Percentiles rank a stretch among this genome's conserved stretches.
phyloP scores from a whole-genome alignment of 2,113 vertebrate species.

The Accipiter virgatus region DNA sequence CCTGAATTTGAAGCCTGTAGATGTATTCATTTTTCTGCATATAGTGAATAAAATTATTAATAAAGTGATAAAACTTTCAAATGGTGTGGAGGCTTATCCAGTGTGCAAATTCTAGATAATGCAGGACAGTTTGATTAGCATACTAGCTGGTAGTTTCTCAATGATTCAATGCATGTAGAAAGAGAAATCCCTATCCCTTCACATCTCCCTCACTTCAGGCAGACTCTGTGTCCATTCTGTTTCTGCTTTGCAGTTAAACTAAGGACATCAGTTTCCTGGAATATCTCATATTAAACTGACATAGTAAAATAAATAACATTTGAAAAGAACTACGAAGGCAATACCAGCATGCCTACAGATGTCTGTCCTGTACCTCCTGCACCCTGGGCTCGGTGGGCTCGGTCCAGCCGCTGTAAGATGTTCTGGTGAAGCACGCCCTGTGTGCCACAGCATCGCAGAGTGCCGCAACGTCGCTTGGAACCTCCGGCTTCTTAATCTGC shows the following conservation, averaged over 20 bases:
- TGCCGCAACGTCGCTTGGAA: neutral
- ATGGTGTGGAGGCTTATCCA: neutral
- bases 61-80: neutral
- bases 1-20: neutral
- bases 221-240: neutral
- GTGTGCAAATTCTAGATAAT: neutral
- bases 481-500: neutral
- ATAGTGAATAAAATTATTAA: neutral
- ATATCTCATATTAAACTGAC: neutral
- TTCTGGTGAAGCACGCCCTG: rapidly evolving
- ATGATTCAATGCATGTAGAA: rapidly evolving
- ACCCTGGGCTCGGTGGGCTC: rapidly evolving
- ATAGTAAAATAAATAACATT: neutral
- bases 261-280: neutral
- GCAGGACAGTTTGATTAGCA: neutral
- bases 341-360: neutral
- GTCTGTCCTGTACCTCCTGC: neutral
- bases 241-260: neutral
- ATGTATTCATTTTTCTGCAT: neutral
- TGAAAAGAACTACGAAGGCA: neutral
- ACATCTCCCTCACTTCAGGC: neutral
- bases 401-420: neutral
- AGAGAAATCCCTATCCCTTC: neutral
- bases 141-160: neutral
- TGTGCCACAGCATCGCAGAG: neutral